Percentiles rank a stretch among this genome's conserved stretches.
Conservation (phyloP, 2,113 vertebrate genomes). For the Colius striatus region DNA sequence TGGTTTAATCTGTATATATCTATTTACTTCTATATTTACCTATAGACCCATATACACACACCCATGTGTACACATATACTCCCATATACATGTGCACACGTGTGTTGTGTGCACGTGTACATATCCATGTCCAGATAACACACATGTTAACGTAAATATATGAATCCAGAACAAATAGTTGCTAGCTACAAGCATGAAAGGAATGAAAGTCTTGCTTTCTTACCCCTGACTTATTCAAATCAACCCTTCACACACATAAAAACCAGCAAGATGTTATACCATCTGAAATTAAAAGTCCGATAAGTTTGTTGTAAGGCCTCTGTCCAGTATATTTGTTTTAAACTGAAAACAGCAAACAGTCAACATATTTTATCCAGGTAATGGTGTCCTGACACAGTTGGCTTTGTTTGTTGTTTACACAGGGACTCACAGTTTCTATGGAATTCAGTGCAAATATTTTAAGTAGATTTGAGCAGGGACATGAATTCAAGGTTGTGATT, state of each 20-base stretch:
- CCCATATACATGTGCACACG: accelerated
- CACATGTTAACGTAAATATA: accelerated
- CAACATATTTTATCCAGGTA: background rate
- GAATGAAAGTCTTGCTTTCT: background rate
- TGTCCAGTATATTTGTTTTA: background rate
- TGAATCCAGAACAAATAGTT: accelerated
- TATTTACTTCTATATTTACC: background rate
- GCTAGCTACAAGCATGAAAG: background rate
- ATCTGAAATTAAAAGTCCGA: background rate
- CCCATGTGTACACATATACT: accelerated
- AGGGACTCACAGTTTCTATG: background rate
- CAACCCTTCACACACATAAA: background rate
- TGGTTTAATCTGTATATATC: background rate
- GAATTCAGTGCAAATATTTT: slow-evolving; percentile 7
- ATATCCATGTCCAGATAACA: accelerated
- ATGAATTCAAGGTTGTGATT: background rate
- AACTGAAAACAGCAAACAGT: background rate
- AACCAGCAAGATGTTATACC: background rate
- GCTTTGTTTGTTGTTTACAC: background rate
- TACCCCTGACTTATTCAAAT: background rate
- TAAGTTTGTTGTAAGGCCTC: background rate
- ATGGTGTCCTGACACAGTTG: background rate
- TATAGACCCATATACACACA: accelerated
- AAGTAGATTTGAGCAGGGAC: background rate
- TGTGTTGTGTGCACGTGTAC: accelerated